Evolutionary conservation across 2,888 invertebrate species (phyloP), one percentile per base, ranked within the genome.

Genomic region (Stenodera caucasica): DNA sequence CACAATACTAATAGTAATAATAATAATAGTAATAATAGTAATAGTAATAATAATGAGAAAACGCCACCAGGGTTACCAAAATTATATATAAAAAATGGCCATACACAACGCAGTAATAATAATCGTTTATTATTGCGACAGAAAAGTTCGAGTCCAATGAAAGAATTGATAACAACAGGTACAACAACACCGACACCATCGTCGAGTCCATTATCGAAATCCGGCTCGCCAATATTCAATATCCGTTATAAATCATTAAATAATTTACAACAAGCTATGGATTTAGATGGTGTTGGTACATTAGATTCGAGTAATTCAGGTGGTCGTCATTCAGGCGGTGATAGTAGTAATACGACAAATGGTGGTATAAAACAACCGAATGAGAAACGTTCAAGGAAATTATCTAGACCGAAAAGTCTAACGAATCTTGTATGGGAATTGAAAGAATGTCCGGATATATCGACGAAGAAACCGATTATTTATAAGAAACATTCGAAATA

Each of bases 271-370:
- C 88, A 88, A 78, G 88, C 87, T 14, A 89, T 88, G 86, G 89
- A 88, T 71, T 79, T 80, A 70, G 84, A 82, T n/a, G n/a, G n/a
- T n/a, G n/a, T n/a, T 64, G 92, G 92, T 0, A 94, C 94, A n/a
- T 82, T 94, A 67, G 92, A 94, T 76, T 94, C 94, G 35, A 93
- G 93, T 77, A 91, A 93, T 81, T 93, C 93, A 26, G 94, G 93
- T 33, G 93, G 93, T 1, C 85, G 92, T 57, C 92, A 91, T 5
- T 93, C 93, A 11, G 92, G 92, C 2, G 94, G 93, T 79, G 93
- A 93, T 4, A 79, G 77, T 6, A 88, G 87, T 0, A 87, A 87
- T 51, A 88, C 88, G 2, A 88, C 45, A 12, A 45, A 45, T 45
- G 88, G 87, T 0, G 87, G 87, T 51, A 88, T 88, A 1, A 88